A percentile compares a stretch with the other conserved stretches of the same genome.
These are phyloP conservation scores for Poeciliopsis prolifica DNA, from an alignment of 2,113 vertebrate genomes.

Conservation along the genomic window DNA sequence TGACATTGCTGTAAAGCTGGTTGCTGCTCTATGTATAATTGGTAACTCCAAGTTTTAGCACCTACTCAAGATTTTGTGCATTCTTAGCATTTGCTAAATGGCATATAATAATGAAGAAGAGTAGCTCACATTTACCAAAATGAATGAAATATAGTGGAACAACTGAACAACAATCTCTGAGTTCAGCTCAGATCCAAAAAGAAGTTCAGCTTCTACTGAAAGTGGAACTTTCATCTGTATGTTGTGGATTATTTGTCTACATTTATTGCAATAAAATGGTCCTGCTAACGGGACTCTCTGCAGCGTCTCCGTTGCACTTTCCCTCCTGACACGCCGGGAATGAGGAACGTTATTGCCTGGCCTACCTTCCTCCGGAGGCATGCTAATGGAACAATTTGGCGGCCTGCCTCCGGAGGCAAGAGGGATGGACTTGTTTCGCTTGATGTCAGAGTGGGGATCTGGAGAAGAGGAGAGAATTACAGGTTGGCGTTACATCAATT, in stretches of 20 bases:
- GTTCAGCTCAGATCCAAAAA: conserved; percentile 22
- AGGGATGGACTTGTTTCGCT: conserved; percentile 76
- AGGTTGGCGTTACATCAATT: conserved; percentile 72
- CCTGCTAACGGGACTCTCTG: conserved; percentile 44
- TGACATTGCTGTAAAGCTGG: conserved; percentile 6
- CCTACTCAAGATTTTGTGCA: not conserved
- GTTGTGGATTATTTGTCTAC: conserved; percentile 48
- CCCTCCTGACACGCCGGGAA: conserved; percentile 63
- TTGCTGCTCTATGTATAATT: not conserved
- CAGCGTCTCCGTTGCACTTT: conserved; percentile 40
- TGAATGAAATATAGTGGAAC: not conserved
- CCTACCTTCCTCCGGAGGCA: conserved; percentile 58
- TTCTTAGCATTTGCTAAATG: not conserved
- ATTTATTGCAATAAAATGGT: conserved; percentile 39
- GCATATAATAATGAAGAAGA: not conserved
- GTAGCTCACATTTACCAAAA: not conserved
- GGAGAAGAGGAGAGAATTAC: conserved; percentile 70
- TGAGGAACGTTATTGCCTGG: conserved; percentile 66
- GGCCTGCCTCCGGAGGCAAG: conserved; percentile 66
- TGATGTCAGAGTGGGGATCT: conserved; percentile 69
- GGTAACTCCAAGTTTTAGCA: not conserved
- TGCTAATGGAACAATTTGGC: conserved; percentile 75
- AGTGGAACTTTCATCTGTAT: conserved; percentile 49
- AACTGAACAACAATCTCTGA: not conserved
- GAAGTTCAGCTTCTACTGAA: conserved; percentile 50